Conservation (phyloP, 2,888 invertebrate species). For the Lasioglossum zephyrum region DNA sequence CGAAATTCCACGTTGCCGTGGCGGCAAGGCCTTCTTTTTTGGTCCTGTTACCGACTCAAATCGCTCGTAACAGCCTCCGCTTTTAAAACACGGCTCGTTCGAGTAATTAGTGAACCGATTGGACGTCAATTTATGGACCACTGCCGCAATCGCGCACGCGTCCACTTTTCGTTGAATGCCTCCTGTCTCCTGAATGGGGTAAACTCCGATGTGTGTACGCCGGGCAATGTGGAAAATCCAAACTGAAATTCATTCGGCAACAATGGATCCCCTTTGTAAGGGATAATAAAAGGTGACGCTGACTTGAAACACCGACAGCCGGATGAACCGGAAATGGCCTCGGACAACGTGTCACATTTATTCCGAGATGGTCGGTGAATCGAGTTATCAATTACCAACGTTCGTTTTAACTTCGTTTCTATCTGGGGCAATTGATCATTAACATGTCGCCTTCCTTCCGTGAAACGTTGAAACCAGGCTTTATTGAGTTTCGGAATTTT, state of each 20-base stretch:
- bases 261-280: neutral
- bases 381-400: neutral
- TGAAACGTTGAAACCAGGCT: neutral
- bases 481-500: neutral
- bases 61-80: constrained; percentile 63
- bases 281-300: constrained; percentile 23
- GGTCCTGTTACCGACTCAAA: constrained; percentile 53
- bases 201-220: neutral
- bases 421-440: neutral
- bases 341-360: neutral
- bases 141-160: constrained; percentile 54
- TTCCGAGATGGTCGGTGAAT: neutral
- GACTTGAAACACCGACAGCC: neutral
- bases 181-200: neutral
- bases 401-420: neutral
- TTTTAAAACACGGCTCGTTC: constrained; percentile 76
- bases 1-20: constrained; percentile 9
- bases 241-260: constrained; percentile 1
- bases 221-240: neutral
- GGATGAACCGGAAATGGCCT: neutral
- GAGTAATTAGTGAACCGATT: constrained; percentile 80
- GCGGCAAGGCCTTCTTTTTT: constrained; percentile 42
- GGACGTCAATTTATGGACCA: constrained; percentile 78
- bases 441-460: neutral
- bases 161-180: neutral